Base-by-base conservation (phyloP, 2,113 vertebrate species). In the Stegastes partitus region DNA sequence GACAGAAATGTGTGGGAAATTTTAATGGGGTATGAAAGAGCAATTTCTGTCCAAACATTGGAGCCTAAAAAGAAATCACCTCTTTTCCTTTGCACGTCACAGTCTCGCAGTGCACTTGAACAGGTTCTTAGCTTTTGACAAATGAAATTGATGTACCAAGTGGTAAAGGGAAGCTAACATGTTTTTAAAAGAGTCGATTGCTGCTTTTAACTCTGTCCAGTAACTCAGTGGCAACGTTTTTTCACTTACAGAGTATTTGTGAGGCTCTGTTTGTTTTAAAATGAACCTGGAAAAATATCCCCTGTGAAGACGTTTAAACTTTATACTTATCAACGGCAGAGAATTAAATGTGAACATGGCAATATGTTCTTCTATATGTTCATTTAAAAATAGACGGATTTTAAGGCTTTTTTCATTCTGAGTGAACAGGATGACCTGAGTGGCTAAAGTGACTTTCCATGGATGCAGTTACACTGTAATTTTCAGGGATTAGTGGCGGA, bases 401-500 rank as follows among this genome's bases (percentile, higher is more conserved):
- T 81, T 45, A 47, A 47, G 44, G 3, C n/a, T 6, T 47, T 59
- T 86, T 74, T 66, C 22, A 49, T 69, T 74, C 59, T 66, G 61
- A 77, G 63, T 75, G 68, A 83, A 56, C 31, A 26, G 71, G 59
- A 83, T 54, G 58, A 74, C 74, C 74, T 58, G 63, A 76, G 69
- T 71, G 76, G 63, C 82, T 87, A 84, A 74, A 75, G 12, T 77
- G 77, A 89, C 68, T 90, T 92, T 92, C 87, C 85, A 77, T 74
- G 82, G 79, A 88, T 91, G 84, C 68, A 89, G 86, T 88, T 92
- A 82, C 84, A 85, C 86, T 89, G 79, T 92, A 89, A 93, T 93
- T 94, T 93, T 87, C 89, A 86, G 69, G 88, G 88, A 93, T 95
- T 93, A 93, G 86, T 85, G 82, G 82, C 78, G 72, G 80, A 89